Percentiles rank a stretch among this genome's conserved stretches.
These are phyloP conservation scores for Balaeniceps rex DNA, from an alignment of 2,113 vertebrate genomes.

Conservation along the genomic window DNA sequence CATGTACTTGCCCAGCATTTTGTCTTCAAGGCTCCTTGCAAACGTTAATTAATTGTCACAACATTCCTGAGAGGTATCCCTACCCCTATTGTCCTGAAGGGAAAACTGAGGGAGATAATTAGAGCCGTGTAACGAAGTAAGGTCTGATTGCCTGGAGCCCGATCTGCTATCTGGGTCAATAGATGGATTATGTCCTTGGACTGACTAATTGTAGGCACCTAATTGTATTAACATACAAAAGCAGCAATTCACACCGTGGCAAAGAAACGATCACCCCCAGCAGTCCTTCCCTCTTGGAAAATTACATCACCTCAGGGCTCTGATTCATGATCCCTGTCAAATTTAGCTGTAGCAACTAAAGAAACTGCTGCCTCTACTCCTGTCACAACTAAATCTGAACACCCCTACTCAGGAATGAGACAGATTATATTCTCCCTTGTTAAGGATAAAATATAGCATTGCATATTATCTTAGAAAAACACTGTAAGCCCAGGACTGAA, in stretches of 20 bases:
- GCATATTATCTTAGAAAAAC: background rate
- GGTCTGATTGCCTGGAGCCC: background rate
- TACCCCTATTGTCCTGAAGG: background rate
- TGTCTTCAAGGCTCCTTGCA: background rate
- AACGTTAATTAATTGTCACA: background rate
- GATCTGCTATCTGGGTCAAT: conserved; percentile 6
- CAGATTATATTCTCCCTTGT: background rate
- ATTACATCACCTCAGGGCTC: background rate
- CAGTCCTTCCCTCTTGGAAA: conserved; percentile 5
- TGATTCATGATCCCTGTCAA: conserved; percentile 12
- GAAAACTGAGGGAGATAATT: conserved; percentile 30
- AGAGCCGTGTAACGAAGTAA: conserved; percentile 6
- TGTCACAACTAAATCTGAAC: background rate
- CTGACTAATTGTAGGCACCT: conserved; percentile 16
- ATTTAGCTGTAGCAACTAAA: background rate
- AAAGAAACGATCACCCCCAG: conserved; percentile 19
- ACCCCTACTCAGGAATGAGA: background rate
- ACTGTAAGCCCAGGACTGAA: background rate
- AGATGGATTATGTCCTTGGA: conserved; percentile 5
- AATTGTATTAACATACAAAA: conserved; percentile 41
- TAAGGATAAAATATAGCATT: background rate
- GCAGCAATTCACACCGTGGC: background rate
- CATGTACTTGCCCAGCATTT: background rate
- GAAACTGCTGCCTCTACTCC: background rate
- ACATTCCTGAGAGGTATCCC: conserved; percentile 1